phyloP scores from a whole-genome alignment of 2,797 vertebrate genomes.

The Anas bahamensis region DNA sequence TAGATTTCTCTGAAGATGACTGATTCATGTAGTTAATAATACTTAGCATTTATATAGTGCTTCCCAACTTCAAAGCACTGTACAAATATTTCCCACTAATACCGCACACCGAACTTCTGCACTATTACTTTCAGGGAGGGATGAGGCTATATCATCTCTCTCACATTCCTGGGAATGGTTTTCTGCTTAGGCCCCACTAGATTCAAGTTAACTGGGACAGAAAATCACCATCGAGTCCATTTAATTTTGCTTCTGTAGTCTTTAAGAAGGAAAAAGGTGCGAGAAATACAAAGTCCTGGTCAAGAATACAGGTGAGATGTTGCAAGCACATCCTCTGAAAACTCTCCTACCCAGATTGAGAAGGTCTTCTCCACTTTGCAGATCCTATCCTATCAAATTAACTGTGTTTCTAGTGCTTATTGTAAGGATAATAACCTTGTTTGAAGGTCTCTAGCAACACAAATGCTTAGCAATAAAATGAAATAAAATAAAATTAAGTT shows the following conservation, averaged over 20 bases:
- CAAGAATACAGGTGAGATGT: neutral
- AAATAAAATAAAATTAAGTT: neutral
- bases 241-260: neutral
- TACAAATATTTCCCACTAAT: constrained; percentile 4
- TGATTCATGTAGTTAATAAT: constrained; percentile 57
- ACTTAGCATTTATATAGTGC: constrained; percentile 32
- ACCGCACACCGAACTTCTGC: neutral
- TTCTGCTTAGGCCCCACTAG: neutral
- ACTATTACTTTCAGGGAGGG: neutral
- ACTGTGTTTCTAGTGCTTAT: neutral
- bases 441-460: neutral
- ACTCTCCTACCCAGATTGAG: neutral
- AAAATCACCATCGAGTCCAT: neutral
- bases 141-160: neutral
- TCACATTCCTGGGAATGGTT: neutral
- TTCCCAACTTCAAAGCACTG: constrained; percentile 47
- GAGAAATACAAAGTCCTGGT: neutral
- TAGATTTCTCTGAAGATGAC: constrained; percentile 54
- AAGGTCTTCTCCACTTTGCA: neutral
- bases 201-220: neutral
- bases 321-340: neutral
- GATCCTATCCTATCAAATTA: neutral
- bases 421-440: neutral
- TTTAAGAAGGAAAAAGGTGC: neutral
- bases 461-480: neutral